Conservation (phyloP, 2,888 invertebrate genomes). For the Melinaea menophilus region DNA sequence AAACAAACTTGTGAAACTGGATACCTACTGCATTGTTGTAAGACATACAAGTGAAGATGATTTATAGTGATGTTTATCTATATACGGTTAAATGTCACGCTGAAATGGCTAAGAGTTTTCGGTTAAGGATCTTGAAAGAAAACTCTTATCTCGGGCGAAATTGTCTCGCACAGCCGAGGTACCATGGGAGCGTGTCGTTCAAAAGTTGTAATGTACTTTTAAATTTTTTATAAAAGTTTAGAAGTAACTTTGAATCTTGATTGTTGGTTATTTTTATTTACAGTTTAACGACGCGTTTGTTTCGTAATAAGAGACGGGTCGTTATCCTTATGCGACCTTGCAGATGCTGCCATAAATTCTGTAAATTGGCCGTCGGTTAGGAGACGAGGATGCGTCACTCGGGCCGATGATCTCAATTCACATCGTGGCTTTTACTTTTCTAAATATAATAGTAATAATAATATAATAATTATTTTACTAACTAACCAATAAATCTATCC, state of each 20-base stretch:
- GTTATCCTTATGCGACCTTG: slow-evolving; percentile 73
- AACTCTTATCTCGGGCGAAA: too few species aligned
- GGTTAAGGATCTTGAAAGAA: too few species aligned
- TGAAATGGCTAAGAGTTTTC: neutral
- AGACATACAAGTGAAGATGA: slow-evolving; percentile 7
- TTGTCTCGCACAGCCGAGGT: too few species aligned
- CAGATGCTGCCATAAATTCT: slow-evolving; percentile 65
- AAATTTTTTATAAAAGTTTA: neutral
- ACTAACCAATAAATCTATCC: too few species aligned
- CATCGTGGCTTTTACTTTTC: too few species aligned
- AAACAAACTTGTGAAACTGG: slow-evolving; percentile 31
- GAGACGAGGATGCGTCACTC: slow-evolving; percentile 62
- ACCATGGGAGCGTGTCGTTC: neutral
- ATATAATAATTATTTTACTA: too few species aligned
- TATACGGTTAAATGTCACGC: slow-evolving; percentile 1
- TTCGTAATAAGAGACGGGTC: slow-evolving; percentile 60
- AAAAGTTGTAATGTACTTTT: neutral
- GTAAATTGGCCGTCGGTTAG: slow-evolving; percentile 66
- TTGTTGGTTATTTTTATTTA: neutral
- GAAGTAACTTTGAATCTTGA: neutral
- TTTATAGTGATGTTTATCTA: slow-evolving; percentile 1
- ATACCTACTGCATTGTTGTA: slow-evolving; percentile 23
- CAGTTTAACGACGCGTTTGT: slow-evolving; percentile 26
- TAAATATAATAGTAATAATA: too few species aligned
- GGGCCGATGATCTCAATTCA: slow-evolving; percentile 57